These are phyloP conservation scores for Thera britannica DNA, from an alignment of 2,888 invertebrate genomes.

Conservation along the genomic window DNA sequence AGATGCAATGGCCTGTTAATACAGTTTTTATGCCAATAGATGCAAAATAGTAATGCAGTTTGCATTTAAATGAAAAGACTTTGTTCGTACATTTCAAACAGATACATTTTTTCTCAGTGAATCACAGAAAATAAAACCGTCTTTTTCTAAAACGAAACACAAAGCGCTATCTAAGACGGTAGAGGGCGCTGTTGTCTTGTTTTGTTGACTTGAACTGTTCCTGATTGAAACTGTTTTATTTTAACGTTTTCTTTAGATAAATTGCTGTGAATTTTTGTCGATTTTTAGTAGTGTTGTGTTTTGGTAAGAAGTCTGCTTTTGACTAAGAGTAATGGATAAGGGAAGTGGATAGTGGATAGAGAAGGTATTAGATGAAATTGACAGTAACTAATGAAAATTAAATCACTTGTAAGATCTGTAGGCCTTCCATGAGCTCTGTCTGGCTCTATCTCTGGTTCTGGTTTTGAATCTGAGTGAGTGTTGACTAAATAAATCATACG, in stretches of 20 bases:
- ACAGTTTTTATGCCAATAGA: too few species aligned
- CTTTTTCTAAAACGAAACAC: neutral
- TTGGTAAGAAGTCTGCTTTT: neutral
- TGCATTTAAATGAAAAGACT: too few species aligned
- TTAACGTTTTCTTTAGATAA: slow-evolving; percentile 9
- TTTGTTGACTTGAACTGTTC: slow-evolving; percentile 24
- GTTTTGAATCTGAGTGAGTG: too few species aligned
- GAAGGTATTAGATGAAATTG: neutral
- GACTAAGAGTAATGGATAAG: neutral
- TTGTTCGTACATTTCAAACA: too few species aligned
- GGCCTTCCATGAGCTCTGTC: too few species aligned
- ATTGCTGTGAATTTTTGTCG: slow-evolving; percentile 18
- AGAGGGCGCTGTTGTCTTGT: slow-evolving; percentile 15
- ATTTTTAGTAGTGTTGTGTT: neutral
- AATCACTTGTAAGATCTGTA: neutral
- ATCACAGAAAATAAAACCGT: neutral
- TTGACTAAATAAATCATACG: too few species aligned
- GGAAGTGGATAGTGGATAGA: neutral
- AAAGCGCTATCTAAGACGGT: slow-evolving; percentile 4
- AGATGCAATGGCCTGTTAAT: too few species aligned
- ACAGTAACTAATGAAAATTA: neutral
- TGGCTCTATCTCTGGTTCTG: too few species aligned
- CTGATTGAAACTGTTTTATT: slow-evolving; percentile 27
- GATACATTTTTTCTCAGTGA: too few species aligned
- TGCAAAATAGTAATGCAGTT: too few species aligned